Base-by-base conservation (phyloP, 2,797 vertebrate genomes). In the Pogoniulus pusillus region DNA sequence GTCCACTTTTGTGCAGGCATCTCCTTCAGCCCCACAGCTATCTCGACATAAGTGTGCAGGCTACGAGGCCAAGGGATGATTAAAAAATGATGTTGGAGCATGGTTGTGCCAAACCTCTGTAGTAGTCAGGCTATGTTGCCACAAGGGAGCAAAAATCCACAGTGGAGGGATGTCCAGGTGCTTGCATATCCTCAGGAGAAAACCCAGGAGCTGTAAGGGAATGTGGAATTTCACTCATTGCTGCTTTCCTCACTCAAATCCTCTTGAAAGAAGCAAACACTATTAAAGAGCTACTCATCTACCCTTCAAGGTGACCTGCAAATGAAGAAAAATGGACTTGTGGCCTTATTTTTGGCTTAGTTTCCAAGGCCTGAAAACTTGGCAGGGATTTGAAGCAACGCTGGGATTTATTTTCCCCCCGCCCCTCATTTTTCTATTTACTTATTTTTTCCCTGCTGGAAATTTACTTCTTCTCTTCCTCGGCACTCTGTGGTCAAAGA, bases 291-390 rank as follows among this genome's bases (percentile, higher is more conserved):
- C 65, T 76, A 62, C 37, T 80, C 91, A 54, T 85, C 75, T 59
- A 66, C 69, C 49, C 43, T 82, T 82, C 90, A 85, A 93, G 93
- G 81, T 92, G 86, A 95, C 90, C 88, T 70, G 69, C 17, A 16
- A 91, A 90, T 75, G 79, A 91, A 70, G 62, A 59, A 87, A 93
- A 88, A 93, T 32, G 32, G 3, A 29, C 77, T 88, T 80, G 47
- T 60, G 57, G 55, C 65, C 70, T 90, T 85, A 60, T 87, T 91
- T 94, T 90, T 89, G 93, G 65, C 90, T 90, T 68, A 62, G 65
- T 85, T 79, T 41, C 0, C 3, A 65, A 55, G 77, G 69, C 30
- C 51, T 39, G 58, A 66, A 57, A 82, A 85, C 72, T 77, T 94
- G 91, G 76, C 78, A 90, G 70, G 63, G 32, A 75, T 78, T 45